A percentile compares a stretch with the other conserved stretches of the same genome.
These are phyloP conservation scores for Spilogale gracilis DNA, from an alignment of 2,113 vertebrate species.

Conservation along the genomic window DNA sequence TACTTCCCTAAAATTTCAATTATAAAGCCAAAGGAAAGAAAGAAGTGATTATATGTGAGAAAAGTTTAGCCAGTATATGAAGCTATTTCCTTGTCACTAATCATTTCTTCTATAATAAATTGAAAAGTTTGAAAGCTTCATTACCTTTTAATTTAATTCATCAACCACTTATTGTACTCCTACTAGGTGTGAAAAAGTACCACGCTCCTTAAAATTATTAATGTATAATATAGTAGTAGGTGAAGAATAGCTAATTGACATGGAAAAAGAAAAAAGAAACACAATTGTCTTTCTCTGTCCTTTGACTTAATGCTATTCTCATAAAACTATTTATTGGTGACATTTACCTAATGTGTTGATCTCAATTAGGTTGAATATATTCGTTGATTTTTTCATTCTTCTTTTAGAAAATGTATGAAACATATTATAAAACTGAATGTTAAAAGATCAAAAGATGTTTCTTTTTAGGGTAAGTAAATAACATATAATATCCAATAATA, in stretches of 20 bases:
- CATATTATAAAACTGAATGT: neutral
- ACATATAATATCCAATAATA: neutral
- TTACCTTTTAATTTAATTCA: conserved; percentile 6
- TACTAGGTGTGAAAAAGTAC: neutral
- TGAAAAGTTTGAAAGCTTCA: neutral
- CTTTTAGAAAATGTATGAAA: neutral
- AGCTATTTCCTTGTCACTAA: neutral
- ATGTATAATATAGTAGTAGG: neutral
- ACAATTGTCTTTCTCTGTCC: neutral
- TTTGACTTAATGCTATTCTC: neutral
- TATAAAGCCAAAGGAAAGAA: neutral
- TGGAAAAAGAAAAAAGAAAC: neutral
- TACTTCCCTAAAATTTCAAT: neutral
- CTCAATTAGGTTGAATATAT: neutral
- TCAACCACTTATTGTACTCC: neutral
- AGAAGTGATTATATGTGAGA: neutral
- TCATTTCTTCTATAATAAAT: conserved; percentile 16
- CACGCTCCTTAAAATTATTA: neutral
- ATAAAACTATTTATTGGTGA: neutral
- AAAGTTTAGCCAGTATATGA: neutral
- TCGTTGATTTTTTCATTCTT: neutral
- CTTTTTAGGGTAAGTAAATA: conserved; percentile 7
- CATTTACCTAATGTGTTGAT: neutral
- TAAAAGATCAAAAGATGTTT: neutral
- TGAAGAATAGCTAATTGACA: conserved; percentile 25